Base-by-base conservation (phyloP, 2,888 invertebrate species). In the Drosophila diplacantha region DNA sequence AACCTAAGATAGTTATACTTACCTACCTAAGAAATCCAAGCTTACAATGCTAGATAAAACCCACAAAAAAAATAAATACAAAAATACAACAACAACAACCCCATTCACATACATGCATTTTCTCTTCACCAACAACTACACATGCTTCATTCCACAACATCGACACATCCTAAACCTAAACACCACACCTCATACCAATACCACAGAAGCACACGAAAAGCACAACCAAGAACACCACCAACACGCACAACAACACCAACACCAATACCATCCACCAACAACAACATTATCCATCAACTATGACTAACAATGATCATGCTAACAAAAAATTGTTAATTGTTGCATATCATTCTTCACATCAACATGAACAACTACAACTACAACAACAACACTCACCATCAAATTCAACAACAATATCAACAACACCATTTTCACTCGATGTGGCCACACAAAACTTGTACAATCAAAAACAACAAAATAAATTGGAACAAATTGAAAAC, bases 401-500 rank as follows among this genome's bases (percentile, higher is more conserved):
- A 54, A 73, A 58, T 14, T 46, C 44, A 68, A 68, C 80, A 66
- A 58, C 74, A 69, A 68, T 70, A 68, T 61, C 66, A 62, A 68
- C 75, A 72, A 72, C 73, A 66, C 66, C 72, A 54, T 71, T 67
- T 43, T 70, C 71, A 75, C 73, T 79, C 67, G 80, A 80, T 72
- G 74, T 80, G 74, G 75, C 85, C 78, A 84, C 79, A 75, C 86
- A 87, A 86, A 86, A 86, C 66, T 52, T 75, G 31, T 85, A 75
- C 56, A 86, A 86, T 80, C 81, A 84, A 73, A 84, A 82, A 81
- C 85, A 86, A 78, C 87, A 86, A 86, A 65, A 70, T 26, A 86
- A 86, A 86, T 77, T 86, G 87, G 86, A 86, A 73, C 78, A 84
- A 85, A 85, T 86, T 60, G 86, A 86, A 86, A 86, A 86, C 70